A percentile compares a stretch with the other conserved stretches of the same genome.
Evolutionary conservation across 2,113 vertebrate genomes (phyloP).

Genomic region (Machaerirhynchus nigripectus): DNA sequence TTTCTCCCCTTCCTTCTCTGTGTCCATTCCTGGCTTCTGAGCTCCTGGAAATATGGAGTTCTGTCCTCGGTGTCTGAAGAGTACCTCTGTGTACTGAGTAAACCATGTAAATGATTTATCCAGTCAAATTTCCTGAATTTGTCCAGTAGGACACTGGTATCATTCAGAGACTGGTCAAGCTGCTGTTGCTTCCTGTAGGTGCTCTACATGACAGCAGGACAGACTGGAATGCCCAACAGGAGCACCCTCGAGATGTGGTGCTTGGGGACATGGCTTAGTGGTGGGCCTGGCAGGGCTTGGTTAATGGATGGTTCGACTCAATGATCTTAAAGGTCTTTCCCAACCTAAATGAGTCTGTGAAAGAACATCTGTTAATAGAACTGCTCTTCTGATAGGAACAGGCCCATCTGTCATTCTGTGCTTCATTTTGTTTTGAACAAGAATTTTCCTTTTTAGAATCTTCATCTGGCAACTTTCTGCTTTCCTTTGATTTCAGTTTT

Average conservation of each 20-base stretch:
- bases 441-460: neutral
- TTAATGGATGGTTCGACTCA: neutral
- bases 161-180: neutral
- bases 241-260: neutral
- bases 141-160: neutral
- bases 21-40: neutral
- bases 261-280: neutral
- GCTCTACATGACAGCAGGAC: neutral
- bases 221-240: neutral
- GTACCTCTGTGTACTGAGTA: neutral
- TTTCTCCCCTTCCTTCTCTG: neutral
- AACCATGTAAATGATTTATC: neutral
- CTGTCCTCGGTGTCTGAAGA: neutral
- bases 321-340: neutral
- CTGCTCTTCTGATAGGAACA: neutral
- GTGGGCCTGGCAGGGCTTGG: neutral
- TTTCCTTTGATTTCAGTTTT: conserved; percentile 49
- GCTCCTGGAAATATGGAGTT: neutral
- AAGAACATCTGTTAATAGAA: neutral
- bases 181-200: neutral
- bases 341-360: neutral
- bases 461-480: conserved; percentile 47
- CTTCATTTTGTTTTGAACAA: conserved; percentile 25
- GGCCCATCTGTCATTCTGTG: conserved; percentile 11
- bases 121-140: neutral